Percentiles rank a stretch among this genome's conserved stretches.
phyloP scores from a whole-genome alignment of 2,888 invertebrate genomes.

The Pogonocherus hispidulus region DNA sequence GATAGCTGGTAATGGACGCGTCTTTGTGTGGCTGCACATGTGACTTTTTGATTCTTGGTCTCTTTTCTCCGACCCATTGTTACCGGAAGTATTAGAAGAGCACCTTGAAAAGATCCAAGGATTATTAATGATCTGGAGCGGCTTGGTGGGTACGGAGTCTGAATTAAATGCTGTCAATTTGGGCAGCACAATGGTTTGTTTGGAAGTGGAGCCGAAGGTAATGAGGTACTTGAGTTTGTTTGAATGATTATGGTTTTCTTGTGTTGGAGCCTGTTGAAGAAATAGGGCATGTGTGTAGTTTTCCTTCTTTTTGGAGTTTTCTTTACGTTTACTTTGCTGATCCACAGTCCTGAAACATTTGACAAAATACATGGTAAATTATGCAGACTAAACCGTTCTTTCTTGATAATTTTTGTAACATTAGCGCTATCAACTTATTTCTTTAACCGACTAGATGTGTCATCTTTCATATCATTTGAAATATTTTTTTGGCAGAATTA shows the following conservation, averaged over 20 bases:
- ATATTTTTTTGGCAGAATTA: too few relatives aligned
- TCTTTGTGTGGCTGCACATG: constrained; percentile 57
- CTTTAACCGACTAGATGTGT: too few relatives aligned
- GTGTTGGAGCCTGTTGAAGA: not conserved
- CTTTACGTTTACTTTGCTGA: too few relatives aligned
- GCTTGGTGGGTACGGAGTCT: constrained; percentile 50
- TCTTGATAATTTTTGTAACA: too few relatives aligned
- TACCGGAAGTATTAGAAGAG: constrained; percentile 63
- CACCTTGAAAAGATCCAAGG: constrained; percentile 59
- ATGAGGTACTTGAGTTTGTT: constrained; percentile 44
- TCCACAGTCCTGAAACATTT: too few relatives aligned
- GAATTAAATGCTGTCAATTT: constrained; percentile 57
- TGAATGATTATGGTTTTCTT: constrained; percentile 38
- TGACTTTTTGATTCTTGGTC: constrained; percentile 54
- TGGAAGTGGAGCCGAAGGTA: constrained; percentile 31
- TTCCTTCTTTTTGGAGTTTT: too few relatives aligned
- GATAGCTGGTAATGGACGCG: constrained; percentile 65
- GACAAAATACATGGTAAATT: too few relatives aligned
- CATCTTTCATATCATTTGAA: too few relatives aligned
- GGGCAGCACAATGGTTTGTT: constrained; percentile 40
- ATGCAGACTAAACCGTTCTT: too few relatives aligned
- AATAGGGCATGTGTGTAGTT: too few relatives aligned
- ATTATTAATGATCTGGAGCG: constrained; percentile 68
- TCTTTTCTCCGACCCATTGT: constrained; percentile 59
- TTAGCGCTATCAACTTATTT: too few relatives aligned